Evolutionary conservation across 2,888 invertebrate species (phyloP), one percentile per base, ranked within the genome.

Genomic region (Stenurella melanura): DNA sequence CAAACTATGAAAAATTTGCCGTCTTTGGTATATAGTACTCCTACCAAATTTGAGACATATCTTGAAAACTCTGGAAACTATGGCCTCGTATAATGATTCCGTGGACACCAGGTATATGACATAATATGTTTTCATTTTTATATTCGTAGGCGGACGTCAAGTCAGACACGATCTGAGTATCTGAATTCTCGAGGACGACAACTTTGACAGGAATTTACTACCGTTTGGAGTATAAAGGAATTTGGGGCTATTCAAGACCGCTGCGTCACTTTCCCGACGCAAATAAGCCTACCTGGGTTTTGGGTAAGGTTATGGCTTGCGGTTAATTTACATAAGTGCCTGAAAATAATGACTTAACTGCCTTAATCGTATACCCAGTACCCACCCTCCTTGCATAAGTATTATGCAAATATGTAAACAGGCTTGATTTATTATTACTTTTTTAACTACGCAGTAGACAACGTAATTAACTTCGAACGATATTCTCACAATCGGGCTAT

Each of bases 301-400:
- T 26, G n/a, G 57, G 57, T 57, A 38, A 69, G 69, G 69, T 69
- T 58, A 56, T 18, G 26, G 57, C 56, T 17, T 54, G 69, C 26
- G 57, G 69, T 57, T 38, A 19, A 69, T 69, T 69, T 69, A 58
- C 69, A 69, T 69, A 69, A 58, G 11, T n/a, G 50, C 26, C 34
- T 17, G 57, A 19, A 69, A 30, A 38, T 69, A 69, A 69, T 57
- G 30, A 69, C 69, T 38, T 58, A 34, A 69, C 30, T 34, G 19
- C 30, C 57, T 57, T 34, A 69, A 57, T 57, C 17, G 30, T 61
- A 30, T 61, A 30, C 26, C 61, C 61, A 61, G n/a, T 61, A 30
- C 26, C 61, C 61, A 61, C 57, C 69, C 57, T 17, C 12, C 18
- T 69, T 69, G 57, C 69, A 38, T 69, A 58, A 69, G 30, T n/a